Conservation (phyloP, 2,888 invertebrate species). For the Caenorhabditis zanzibari region DNA sequence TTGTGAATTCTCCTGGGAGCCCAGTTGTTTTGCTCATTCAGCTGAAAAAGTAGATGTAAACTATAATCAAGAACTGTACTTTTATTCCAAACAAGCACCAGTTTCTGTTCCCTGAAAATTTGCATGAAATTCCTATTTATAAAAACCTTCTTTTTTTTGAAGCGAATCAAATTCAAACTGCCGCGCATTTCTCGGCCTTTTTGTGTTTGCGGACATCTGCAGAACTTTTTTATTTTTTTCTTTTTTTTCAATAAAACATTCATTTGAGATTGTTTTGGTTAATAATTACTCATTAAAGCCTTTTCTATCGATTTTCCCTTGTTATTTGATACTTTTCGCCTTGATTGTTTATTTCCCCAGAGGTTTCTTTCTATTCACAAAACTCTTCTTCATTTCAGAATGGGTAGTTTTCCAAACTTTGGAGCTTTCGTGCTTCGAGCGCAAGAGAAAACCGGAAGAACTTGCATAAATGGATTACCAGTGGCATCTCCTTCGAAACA, state of each 20-base stretch:
- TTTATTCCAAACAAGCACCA: too few species aligned
- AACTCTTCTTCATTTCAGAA: neutral
- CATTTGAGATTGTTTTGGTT: too few species aligned
- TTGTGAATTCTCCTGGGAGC: too few species aligned
- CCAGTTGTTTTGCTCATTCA: too few species aligned
- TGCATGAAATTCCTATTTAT: too few species aligned
- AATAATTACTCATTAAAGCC: too few species aligned
- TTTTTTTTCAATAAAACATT: neutral
- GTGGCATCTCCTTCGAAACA: constrained; percentile 96
- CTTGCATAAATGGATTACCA: constrained; percentile 90
- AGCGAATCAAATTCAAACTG: neutral
- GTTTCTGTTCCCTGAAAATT: too few species aligned
- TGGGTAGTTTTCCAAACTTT: constrained; percentile 43
- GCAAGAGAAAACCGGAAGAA: constrained; percentile 66
- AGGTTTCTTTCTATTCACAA: neutral
- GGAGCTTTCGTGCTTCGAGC: constrained; percentile 71
- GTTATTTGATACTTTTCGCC: neutral
- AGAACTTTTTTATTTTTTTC: neutral
- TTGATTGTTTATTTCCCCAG: neutral
- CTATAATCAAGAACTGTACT: too few species aligned
- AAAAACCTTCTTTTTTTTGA: too few species aligned
- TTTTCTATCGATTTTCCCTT: neutral
- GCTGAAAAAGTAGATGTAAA: too few species aligned
- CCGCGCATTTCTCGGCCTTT: neutral
- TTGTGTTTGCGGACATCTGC: constrained; percentile 3